Base-by-base conservation (phyloP, 2,888 invertebrate genomes). In the Synergus itoensis region DNA sequence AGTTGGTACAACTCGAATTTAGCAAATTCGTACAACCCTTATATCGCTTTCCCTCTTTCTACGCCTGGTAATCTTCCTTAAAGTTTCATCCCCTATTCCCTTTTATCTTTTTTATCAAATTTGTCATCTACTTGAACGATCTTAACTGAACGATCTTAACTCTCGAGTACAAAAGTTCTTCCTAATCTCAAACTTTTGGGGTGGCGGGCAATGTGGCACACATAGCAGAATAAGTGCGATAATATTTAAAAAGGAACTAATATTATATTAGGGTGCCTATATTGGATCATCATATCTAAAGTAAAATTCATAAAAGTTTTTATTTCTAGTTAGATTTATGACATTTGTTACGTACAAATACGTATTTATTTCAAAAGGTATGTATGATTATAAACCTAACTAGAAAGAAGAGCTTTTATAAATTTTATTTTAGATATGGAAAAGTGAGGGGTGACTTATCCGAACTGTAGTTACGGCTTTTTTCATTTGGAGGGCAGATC, bases 1-100 rank as follows among this genome's bases (percentile, higher is more conserved):
- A 60, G 53, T 14, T 63, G 60, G 40, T 53, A 41, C n/a, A n/a
- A 76, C 18, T 60, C 40, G 41, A 57, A 41, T 63, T 48, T 57
- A 11, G 9, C 1, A 21, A 53, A 41, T 75, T 53, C 14, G 0
- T 41, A 63, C 40, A 40, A 9, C 8, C 5, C 43, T 28, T 28
- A 28, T 28, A 48, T 16, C 65, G 63, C 62, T 43, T 18, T 41
- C 43, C 36, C 16, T 65, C 14, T 48, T 65, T 21, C 43, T 4
- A 43, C 11, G n/a, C n/a, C 36, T 64, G 4, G 5, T n/a, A n/a
- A 53, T n/a, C n/a, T n/a, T n/a, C 8, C 53, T 53, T 53, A 14
- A 53, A 53, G n/a, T 48, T 53, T 53, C 53, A 53, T n/a, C n/a
- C 53, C 53, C 8, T 16, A 7, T 36, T 36, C 36, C 36, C 16